A percentile compares a stretch with the other conserved stretches of the same genome.
phyloP scores from a whole-genome alignment of 2,113 vertebrate species.

The Chascanopsetta lugubris region DNA sequence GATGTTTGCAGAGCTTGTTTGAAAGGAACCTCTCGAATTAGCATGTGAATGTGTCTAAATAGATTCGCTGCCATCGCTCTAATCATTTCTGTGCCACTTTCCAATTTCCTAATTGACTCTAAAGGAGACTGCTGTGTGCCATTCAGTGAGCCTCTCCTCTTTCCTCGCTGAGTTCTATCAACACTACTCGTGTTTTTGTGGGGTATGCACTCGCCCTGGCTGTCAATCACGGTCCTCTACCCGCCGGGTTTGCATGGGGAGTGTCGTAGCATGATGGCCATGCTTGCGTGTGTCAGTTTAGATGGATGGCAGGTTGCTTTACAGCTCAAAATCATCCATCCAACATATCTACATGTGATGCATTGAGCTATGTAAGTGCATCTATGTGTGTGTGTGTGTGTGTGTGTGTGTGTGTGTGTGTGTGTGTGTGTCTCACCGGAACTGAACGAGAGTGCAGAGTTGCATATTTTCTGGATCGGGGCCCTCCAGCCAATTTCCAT shows the following conservation, averaged over 20 bases:
- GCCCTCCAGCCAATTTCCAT: slow-evolving; percentile 38
- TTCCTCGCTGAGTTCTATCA: slow-evolving; percentile 15
- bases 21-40: not conserved
- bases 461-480: slow-evolving; percentile 49
- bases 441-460: slow-evolving; percentile 29
- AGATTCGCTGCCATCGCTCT: not conserved
- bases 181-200: slow-evolving; percentile 13
- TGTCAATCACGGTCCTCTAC: slow-evolving; percentile 5
- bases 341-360: slow-evolving; percentile 18
- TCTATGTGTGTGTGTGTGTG: not conserved
- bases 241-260: slow-evolving; percentile 26
- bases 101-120: slow-evolving; percentile 26
- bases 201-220: not conserved
- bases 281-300: slow-evolving; percentile 36
- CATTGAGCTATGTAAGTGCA: not conserved
- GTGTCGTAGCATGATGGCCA: slow-evolving; percentile 12
- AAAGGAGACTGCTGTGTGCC: not conserved
- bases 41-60: not conserved
- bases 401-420: not conserved
- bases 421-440: slow-evolving; percentile 22
- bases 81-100: not conserved
- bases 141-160: slow-evolving; percentile 6
- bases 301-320: slow-evolving; percentile 47
- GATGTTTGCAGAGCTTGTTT: not conserved
- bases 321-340: slow-evolving; percentile 37